Conservation (phyloP, 2,113 vertebrate species). For the Cricetomys ansorgei region DNA sequence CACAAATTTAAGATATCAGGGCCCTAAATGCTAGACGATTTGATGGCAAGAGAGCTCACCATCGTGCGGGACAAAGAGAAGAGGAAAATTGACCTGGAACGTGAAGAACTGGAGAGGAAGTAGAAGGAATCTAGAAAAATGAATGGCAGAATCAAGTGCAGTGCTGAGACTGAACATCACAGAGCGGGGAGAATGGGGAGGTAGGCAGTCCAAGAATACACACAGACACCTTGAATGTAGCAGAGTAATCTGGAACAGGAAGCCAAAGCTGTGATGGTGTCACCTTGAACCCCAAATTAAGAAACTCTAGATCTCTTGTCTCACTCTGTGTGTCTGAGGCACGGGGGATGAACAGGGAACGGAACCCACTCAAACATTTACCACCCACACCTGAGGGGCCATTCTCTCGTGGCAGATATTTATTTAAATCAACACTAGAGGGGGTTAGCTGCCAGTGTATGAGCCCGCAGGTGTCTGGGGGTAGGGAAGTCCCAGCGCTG, state of each 20-base stretch:
- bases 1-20: background rate
- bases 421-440: conserved; percentile 60
- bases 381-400: background rate
- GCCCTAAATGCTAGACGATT: background rate
- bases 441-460: conserved; percentile 18
- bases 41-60: background rate
- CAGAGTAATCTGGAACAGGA: background rate
- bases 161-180: background rate
- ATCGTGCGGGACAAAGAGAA: background rate
- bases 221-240: fast-evolving
- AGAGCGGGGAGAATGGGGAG: fast-evolving
- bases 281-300: background rate
- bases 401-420: background rate
- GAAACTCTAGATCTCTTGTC: fast-evolving
- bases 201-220: background rate
- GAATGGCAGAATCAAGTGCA: fast-evolving
- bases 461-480: conserved; percentile 18
- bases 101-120: background rate
- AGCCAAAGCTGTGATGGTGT: fast-evolving
- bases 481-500: background rate
- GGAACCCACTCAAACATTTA: background rate
- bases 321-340: too few species aligned
- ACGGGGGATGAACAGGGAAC: fast-evolving
- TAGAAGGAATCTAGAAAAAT: background rate
- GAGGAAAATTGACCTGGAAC: background rate